Evolutionary conservation across 1,140 invertebrate species (phyloP).

Genomic region (Apis mellifera): DNA sequence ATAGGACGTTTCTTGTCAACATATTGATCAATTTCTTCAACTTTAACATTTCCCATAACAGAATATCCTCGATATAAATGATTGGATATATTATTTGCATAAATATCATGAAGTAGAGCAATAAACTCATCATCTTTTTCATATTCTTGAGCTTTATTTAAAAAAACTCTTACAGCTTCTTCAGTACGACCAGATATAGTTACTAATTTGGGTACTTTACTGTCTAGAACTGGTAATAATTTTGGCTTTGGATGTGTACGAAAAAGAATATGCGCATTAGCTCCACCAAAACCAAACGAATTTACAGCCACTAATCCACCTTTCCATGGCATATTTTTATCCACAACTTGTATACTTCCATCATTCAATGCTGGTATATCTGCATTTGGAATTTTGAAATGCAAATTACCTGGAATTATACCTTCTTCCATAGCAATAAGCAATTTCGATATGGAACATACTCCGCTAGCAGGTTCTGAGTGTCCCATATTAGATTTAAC

Average conservation of each 20-base stretch:
- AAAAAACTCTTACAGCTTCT: constrained; percentile 87
- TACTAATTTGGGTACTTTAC: constrained; percentile 86
- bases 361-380: constrained; percentile 94
- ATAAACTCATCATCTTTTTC: constrained; percentile 89
- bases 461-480: constrained; percentile 95
- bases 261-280: constrained; percentile 95
- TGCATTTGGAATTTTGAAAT: constrained; percentile 92
- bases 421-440: constrained; percentile 94
- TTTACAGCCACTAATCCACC: constrained; percentile 94
- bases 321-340: constrained; percentile 89
- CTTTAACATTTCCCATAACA: constrained; percentile 83
- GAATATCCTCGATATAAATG: constrained; percentile 91
- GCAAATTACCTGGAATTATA: constrained; percentile 94
- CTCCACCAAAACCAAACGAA: constrained; percentile 98
- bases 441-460: constrained; percentile 95
- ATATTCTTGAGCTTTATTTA: constrained; percentile 84
- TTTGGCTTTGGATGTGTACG: constrained; percentile 90
- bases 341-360: constrained; percentile 93
- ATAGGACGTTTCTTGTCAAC: constrained; percentile 87
- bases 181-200: constrained; percentile 92
- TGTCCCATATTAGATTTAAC: constrained; percentile 99
- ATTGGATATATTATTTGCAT: constrained; percentile 85
- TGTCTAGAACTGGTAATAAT: constrained; percentile 80
- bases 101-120: constrained; percentile 88
- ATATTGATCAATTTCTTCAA: constrained; percentile 75